Evolutionary conservation across 2,113 vertebrate genomes (phyloP), one percentile per base, ranked within the genome.

Genomic region (Glaucomys volans): DNA sequence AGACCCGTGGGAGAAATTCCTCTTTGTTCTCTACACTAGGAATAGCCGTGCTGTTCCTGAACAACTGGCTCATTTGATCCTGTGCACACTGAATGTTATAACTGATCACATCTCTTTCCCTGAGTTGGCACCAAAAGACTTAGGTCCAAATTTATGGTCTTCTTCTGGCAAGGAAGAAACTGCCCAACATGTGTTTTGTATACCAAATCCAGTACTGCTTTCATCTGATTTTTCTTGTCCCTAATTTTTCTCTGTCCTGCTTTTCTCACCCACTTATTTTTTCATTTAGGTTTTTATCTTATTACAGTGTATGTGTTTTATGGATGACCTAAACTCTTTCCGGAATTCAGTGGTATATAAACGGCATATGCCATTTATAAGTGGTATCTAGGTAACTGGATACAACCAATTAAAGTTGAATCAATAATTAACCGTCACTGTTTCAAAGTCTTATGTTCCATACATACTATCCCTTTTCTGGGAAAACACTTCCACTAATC

Each of bases 191-290:
- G 62, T 50, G 42, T 74, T 81, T 67, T 77, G 2, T 30, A 26
- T 44, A 52, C 14, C 89, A 74, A 94, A 82, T 74, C 90, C 20
- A 16, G 26, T 74, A 9, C 10, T 44, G 71, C 57, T 17, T 37
- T 57, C 24, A 28, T 74, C 54, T 71, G 35, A 66, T 22, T 91
- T 96, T 67, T 80, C 69, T 42, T 89, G 71, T 4, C 69, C 59
- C n/a, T 52, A 16, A 40, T 72, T 90, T 89, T 86, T 82, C 52
- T 89, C 72, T 91, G 17, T 37, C 69, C 17, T 80, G 16, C 83
- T 91, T 92, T 94, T 80, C 91, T 96, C 69, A 76, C 16, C 13
- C 71, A 88, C 12, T 90, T 80, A 26, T 81, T 52, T 80, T 96
- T 76, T 83, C 86, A 76, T 71, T 97, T 88, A 69, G 59, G 17